phyloP scores from a whole-genome alignment of 2,888 invertebrate species.

The Harpagoxenus sublaevis region DNA sequence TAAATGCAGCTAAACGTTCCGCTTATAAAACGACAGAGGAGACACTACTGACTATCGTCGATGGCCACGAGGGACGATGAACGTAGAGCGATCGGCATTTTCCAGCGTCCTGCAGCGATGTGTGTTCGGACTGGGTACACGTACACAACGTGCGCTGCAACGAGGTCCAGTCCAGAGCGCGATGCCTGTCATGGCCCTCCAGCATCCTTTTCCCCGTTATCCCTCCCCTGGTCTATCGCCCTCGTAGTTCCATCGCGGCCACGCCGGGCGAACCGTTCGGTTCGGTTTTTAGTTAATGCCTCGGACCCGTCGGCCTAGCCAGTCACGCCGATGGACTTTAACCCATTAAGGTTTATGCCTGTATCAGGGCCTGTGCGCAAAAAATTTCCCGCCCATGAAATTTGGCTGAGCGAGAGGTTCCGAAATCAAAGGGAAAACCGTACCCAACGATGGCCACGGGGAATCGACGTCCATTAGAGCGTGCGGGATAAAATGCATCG shows the following conservation, averaged over 20 bases:
- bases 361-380: constrained; percentile 55
- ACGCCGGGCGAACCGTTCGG: constrained; percentile 76
- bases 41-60: constrained; percentile 67
- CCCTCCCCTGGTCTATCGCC: constrained; percentile 52
- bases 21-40: constrained; percentile 48
- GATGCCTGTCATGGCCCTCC: constrained; percentile 64
- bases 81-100: constrained; percentile 79
- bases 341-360: constrained; percentile 71
- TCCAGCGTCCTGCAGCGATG: constrained; percentile 73
- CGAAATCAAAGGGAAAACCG: constrained; percentile 56
- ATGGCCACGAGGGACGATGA: constrained; percentile 80
- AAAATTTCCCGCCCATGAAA: constrained; percentile 49
- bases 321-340: constrained; percentile 76
- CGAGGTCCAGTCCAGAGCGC: constrained; percentile 51
- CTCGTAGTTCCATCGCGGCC: constrained; percentile 69
- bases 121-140: constrained; percentile 70
- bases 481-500: constrained; percentile 48
- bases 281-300: constrained; percentile 84
- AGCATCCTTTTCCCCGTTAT: constrained; percentile 57
- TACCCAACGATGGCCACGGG: constrained; percentile 46
- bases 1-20: constrained; percentile 38
- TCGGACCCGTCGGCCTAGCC: constrained; percentile 75
- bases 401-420: constrained; percentile 46
- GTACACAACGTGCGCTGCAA: constrained; percentile 63
- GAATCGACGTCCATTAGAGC: constrained; percentile 52